These are phyloP conservation scores for Coecobrya sp. DNA, from an alignment of 2,888 invertebrate species.

Conservation along the genomic window DNA sequence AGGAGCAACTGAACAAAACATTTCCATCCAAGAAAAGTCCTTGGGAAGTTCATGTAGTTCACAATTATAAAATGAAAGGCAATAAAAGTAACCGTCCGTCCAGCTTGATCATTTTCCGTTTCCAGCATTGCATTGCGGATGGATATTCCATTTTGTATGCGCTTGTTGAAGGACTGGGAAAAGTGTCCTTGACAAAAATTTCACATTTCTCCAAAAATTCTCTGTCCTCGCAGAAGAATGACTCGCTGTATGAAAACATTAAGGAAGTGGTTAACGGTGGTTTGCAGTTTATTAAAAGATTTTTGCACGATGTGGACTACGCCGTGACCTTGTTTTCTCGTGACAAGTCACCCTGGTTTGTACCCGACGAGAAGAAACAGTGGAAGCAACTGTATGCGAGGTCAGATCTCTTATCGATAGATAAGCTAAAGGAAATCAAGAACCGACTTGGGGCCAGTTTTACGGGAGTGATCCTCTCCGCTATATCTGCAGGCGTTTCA, in stretches of 20 bases:
- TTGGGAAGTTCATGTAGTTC: constrained; percentile 65
- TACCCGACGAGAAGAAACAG: constrained; percentile 23
- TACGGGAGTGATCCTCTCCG: constrained; percentile 32
- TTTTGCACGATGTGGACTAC: not conserved
- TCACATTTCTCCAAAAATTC: not conserved
- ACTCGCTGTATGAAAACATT: not conserved
- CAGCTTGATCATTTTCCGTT: constrained; percentile 34
- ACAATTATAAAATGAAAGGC: constrained; percentile 56
- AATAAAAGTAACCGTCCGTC: not conserved
- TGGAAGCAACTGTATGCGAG: constrained; percentile 33
- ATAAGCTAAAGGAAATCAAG: constrained; percentile 49
- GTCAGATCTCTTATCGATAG: constrained; percentile 34
- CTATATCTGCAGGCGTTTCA: constrained; percentile 34
- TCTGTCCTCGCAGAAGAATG: not conserved
- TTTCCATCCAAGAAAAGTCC: constrained; percentile 53
- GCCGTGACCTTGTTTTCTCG: not conserved
- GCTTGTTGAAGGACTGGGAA: constrained; percentile 22
- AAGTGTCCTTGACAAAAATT: not conserved
- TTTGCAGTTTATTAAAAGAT: not conserved
- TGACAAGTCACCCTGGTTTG: not conserved
- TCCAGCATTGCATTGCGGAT: constrained; percentile 55
- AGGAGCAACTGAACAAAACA: constrained; percentile 13
- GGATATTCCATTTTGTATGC: constrained; percentile 63
- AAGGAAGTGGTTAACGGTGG: not conserved
- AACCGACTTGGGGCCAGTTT: constrained; percentile 55